Base-by-base conservation (phyloP, 2,888 invertebrate species). In the Carterocephalus palaemon region DNA sequence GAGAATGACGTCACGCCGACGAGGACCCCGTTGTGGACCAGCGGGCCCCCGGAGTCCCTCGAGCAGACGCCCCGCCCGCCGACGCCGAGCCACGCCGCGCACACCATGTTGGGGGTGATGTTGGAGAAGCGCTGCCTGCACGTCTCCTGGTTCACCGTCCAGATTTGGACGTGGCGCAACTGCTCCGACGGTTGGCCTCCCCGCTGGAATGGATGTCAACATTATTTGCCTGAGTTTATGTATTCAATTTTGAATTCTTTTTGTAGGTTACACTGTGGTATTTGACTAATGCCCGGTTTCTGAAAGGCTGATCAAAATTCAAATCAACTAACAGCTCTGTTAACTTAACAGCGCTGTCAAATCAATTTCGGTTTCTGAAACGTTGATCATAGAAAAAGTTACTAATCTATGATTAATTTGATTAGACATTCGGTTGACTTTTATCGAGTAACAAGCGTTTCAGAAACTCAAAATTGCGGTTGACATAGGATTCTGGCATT, bases 121-220 rank as follows among this genome's bases (percentile, higher is more conserved):
- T 36, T 29, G n/a, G 6, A 20, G 39, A 70, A 72, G 17, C 63
- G 62, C 7, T 32, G 36, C 24, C 49, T 53, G 54, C 73, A 73
- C 1, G 34, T 46, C 0, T 0, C 9, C 38, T 70, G 67, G 51
- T 70, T 71, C 12, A 75, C 52, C 2, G 52, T 46, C 53, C 56
- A 60, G 7, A 73, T 40, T 29, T 71, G 62, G 0, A 70, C 70
- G 28, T 70, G 70, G 2, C 67, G 67, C 0, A 74, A 59, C 15
- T 64, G 62, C 22, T 70, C 67, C 1, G 71, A 68, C 1, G 15
- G 0, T 0, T 51, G 15, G 0, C 68, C 67, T 24, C 52, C 54
- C 3, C 13, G 3, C 68, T 67, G 52, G 2, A 51, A 48, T 31
- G 7, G 15, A 24, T 33, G 16, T 20, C n/a, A 29, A 16, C 2